Evolutionary conservation across 2,113 vertebrate species (phyloP).

Genomic region (Lampris megalopsis): DNA sequence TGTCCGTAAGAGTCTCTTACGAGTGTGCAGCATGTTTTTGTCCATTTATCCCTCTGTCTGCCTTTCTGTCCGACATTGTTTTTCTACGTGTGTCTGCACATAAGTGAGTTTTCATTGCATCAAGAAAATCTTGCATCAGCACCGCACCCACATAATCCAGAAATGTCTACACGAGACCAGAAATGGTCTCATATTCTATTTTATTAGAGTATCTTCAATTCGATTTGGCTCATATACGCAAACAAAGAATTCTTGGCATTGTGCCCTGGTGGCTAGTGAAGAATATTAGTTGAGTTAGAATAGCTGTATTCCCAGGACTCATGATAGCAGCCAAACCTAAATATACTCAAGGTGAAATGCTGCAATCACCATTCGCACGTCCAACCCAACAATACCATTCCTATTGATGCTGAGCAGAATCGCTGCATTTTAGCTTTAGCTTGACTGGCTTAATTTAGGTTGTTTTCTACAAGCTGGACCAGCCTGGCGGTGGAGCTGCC

Average conservation of each 20-base stretch:
- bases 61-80: not conserved
- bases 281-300: not conserved
- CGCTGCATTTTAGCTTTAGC: slow-evolving; percentile 59
- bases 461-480: slow-evolving; percentile 53
- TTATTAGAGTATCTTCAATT: slow-evolving; percentile 50
- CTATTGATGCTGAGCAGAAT: slow-evolving; percentile 51
- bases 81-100: slow-evolving; percentile 18
- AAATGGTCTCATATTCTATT: slow-evolving; percentile 27
- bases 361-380: slow-evolving; percentile 7
- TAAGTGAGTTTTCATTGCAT: slow-evolving; percentile 35
- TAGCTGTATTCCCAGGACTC: not conserved
- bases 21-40: too few species aligned
- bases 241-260: slow-evolving; percentile 43
- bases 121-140: slow-evolving; percentile 47
- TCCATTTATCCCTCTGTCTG: not conserved
- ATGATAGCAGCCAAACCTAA: not conserved
- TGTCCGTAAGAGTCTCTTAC: too few species aligned
- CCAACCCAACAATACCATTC: slow-evolving; percentile 23
- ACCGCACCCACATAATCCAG: slow-evolving; percentile 53
- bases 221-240: slow-evolving; percentile 63
- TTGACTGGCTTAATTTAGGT: slow-evolving; percentile 47
- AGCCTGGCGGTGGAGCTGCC: slow-evolving; percentile 45
- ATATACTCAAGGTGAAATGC: not conserved
- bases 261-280: slow-evolving; percentile 15
- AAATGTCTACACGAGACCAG: slow-evolving; percentile 19